Base-by-base conservation (phyloP, 1,140 invertebrate species). In the Cydia splendana region DNA sequence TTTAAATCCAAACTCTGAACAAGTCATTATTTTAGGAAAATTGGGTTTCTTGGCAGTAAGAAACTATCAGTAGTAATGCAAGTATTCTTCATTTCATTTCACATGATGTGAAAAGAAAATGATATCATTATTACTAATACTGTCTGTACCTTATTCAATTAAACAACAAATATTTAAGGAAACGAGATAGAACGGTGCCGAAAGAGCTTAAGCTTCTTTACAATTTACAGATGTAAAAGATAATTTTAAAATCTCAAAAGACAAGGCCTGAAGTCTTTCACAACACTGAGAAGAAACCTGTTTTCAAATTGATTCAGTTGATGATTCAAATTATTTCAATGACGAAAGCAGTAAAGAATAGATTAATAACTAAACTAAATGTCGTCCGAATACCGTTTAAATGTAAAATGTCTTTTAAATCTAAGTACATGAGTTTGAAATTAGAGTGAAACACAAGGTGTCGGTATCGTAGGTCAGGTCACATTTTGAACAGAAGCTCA, bases 401-500 rank as follows among this genome's bases (percentile, higher is more conserved):
- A 34, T 69, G 28, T 9, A 45, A 42, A 38, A 38, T 71, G 10
- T 34, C 5, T n/a, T 71, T 20, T 62, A 10, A 20, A 38, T 71
- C 65, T 69, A 69, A 69, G 67, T n/a, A 10, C 30, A 71, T 71
- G n/a, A 71, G 30, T 5, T 42, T 38, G 67, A 38, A 71, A 71
- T 38, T 45, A 71, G 30, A 34, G n/a, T 74, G 65, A 69, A 71
- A 42, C 65, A 38, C 34, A 38, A 71, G 30, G 18, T 69, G 67
- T 34, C 67, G 67, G 76, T 79, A 76, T 75, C 79, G 78, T 65
- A 24, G 53, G 13, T 65, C 69, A 57, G 82, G 83, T 92, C 85
- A 93, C 87, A 90, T 90, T 84, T 88, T 92, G 84, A 93, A 92
- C 83, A 92, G 85, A 82, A 93, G 87, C 83, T 93, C 91, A 79